These are phyloP conservation scores for Zosterops borbonicus DNA, from an alignment of 2,113 vertebrate genomes.

Conservation along the genomic window DNA sequence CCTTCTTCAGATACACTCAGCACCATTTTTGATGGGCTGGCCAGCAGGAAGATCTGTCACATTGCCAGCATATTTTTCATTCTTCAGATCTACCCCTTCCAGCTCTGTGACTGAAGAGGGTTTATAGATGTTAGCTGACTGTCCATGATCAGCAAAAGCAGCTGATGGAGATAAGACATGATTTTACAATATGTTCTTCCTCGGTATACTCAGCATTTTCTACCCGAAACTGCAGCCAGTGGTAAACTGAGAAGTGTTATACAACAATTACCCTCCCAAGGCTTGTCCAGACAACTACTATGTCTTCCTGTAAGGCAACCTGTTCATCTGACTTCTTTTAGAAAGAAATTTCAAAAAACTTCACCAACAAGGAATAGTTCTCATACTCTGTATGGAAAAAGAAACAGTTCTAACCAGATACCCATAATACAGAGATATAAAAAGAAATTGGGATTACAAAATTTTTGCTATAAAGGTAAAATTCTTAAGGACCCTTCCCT, in stretches of 20 bases:
- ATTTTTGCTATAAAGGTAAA: neutral
- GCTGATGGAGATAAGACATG: neutral
- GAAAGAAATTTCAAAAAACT: neutral
- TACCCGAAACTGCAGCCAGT: neutral
- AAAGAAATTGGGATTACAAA: neutral
- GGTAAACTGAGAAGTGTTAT: neutral
- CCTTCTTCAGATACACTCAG: neutral
- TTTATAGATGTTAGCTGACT: constrained; percentile 1
- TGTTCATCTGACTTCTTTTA: neutral
- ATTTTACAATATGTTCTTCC: neutral
- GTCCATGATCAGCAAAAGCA: constrained; percentile 25
- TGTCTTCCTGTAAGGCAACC: neutral
- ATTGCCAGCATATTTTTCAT: constrained; percentile 15
- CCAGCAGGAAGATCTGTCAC: neutral
- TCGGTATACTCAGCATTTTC: constrained; percentile 18
- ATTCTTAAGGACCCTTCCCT: neutral
- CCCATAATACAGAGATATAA: neutral
- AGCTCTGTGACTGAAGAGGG: neutral
- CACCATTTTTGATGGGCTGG: neutral
- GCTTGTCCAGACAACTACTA: neutral
- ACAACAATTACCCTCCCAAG: neutral
- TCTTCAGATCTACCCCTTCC: neutral
- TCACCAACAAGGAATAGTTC: accelerated
- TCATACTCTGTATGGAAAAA: neutral
- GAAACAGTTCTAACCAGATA: neutral